A percentile compares a stretch with the other conserved stretches of the same genome.
Conservation (phyloP, 2,888 invertebrate genomes). For the Thera obeliscata region DNA sequence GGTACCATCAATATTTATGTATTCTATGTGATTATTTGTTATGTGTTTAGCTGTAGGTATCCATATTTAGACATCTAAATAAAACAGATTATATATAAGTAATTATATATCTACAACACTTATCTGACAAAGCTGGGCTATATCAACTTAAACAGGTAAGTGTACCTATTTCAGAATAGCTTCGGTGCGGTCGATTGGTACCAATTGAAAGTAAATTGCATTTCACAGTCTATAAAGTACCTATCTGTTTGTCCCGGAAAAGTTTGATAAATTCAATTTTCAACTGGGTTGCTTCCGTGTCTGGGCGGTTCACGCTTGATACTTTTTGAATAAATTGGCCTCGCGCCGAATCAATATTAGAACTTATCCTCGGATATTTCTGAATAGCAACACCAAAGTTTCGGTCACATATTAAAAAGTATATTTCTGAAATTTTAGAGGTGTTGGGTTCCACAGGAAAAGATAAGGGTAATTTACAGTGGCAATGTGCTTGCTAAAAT, state of each 20-base stretch:
- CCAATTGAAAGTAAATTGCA: conserved; percentile 77
- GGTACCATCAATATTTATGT: background rate
- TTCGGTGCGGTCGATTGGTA: conserved; percentile 58
- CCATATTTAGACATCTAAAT: too few relatives aligned
- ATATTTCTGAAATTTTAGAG: conserved; percentile 1
- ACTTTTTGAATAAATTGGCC: conserved; percentile 80
- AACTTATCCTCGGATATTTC: conserved; percentile 42
- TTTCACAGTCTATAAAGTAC: conserved; percentile 80
- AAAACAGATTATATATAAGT: background rate
- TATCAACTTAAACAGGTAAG: conserved; percentile 19
- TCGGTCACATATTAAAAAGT: conserved; percentile 31
- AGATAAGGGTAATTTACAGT: background rate
- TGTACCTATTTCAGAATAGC: conserved; percentile 28
- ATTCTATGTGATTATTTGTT: too few relatives aligned
- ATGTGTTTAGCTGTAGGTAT: too few relatives aligned
- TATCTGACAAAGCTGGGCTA: background rate
- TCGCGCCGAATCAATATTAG: conserved; percentile 69
- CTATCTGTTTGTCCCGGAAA: conserved; percentile 79
- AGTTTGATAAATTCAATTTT: conserved; percentile 82
- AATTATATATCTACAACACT: background rate
- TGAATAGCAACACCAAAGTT: conserved; percentile 33
- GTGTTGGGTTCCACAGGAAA: background rate
- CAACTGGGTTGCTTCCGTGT: conserved; percentile 74
- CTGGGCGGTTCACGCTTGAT: conserved; percentile 76
- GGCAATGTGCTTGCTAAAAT: background rate